Evolutionary conservation across 2,888 invertebrate species (phyloP), one percentile per base, ranked within the genome.

Genomic region (Leucophenga maculata): DNA sequence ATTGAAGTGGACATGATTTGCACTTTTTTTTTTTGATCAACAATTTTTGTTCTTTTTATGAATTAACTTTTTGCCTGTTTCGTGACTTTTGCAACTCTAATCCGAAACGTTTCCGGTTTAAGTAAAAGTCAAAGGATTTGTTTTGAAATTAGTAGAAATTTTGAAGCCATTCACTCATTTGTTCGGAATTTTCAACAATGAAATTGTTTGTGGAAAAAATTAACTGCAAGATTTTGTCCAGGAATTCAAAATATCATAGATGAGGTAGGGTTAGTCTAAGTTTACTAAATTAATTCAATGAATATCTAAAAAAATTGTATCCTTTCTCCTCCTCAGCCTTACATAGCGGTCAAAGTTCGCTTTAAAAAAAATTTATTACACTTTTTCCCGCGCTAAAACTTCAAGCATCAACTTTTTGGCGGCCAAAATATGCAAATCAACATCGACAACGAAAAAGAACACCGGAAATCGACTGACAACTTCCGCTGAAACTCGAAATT

Each of bases 1-100:
- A 20, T 22, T 64, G 11, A 64, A 64, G 62, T 48, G 62, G 39
- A 22, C 62, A 64, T 64, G 62, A 64, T 48, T 59, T 31, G 59
- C 59, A 59, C 26, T 57, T n/a, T n/a, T 59, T 59, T 59, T 59
- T 31, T 9, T 32, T 16, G 59, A 32, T 26, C 31, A 39, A 39
- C 22, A 46, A 46, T 66, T 69, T 72, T 71, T 65, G n/a, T 68
- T 68, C 64, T 75, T 79, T 77, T 82, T 65, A 72, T 77, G 82
- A 85, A 86, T 86, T 86, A 85, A 86, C 86, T 86, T 86, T 78
- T 81, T 77, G 78, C 75, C 83, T 80, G 77, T 80, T 85, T 80
- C 83, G 77, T 85, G 86, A 86, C 86, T 85, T 86, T 80, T 72
- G 66, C 75, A 75, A 78, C 78, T 78, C 78, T 72, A 75, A 73